Evolutionary conservation across 2,888 invertebrate genomes (phyloP), one percentile per base, ranked within the genome.

Genomic region (Limnephilus lunatus): DNA sequence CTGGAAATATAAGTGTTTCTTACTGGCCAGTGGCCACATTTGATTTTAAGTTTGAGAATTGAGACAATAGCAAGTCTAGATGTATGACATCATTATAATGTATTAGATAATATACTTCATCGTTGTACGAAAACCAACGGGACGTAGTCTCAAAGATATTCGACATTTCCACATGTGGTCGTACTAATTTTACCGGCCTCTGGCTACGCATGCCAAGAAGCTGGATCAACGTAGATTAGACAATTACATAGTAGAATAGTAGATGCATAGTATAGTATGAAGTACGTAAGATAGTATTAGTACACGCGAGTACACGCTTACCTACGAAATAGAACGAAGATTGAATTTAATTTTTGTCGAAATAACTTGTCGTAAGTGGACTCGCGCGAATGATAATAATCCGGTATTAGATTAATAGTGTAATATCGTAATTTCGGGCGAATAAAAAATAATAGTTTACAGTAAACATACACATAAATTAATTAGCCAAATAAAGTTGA

Each of bases 251-350:
- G 35, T 44, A 44, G 39, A 39, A n/a, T n/a, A n/a, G 39, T 44
- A 44, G 39, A 39, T 39, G 39, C 39, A 39, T 39, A 39, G 39
- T 39, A 39, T 44, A 44, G 44, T 44, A 44, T 44, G 12, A 44
- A 1, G 12, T 44, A 44, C 9, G 39, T 9, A 39, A 39, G 9
- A 9, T 39, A 39, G 39, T 5, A 53, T 53, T 53, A 68, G 9
- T 68, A 9, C 68, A 68, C 53, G 53, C 68, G 19, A 68, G 9
- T 68, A 9, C 68, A 68, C 53, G 53, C 68, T 19, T 68, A 25
- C 86, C 48, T 48, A 14, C 48, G 68, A 25, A 68, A n/a, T 68
- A 53, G 19, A 86, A 86, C 14, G 25, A 86, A 86, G 30, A 86
- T 30, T 44, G 30, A 25, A 30, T 30, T 48, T 48, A 86, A 48